phyloP scores from a whole-genome alignment of 2,888 invertebrate species.

The Amphipoea oculea region DNA sequence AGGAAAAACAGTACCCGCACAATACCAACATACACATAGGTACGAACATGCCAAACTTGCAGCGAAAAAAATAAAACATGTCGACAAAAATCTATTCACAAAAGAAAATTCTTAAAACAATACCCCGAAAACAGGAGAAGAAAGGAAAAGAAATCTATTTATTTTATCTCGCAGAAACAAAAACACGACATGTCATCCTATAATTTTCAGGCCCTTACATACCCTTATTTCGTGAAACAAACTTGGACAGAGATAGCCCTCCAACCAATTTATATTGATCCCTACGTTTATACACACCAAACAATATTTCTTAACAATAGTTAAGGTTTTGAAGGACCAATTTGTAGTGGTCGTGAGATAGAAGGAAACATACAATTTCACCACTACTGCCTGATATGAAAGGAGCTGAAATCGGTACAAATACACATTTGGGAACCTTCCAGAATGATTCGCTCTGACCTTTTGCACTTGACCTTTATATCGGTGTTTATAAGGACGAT shows the following conservation, averaged over 20 bases:
- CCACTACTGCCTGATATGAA: constrained; percentile 50
- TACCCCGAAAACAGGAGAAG: constrained; percentile 42
- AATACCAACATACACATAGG: neutral
- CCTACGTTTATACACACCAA: constrained; percentile 2
- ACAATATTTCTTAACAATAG: constrained; percentile 11
- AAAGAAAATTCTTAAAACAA: constrained; percentile 49
- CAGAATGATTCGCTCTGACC: constrained; percentile 36
- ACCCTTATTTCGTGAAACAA: constrained; percentile 58
- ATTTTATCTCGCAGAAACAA: constrained; percentile 62
- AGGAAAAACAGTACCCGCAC: neutral
- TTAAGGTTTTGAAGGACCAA: constrained; percentile 23
- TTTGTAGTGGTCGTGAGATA: constrained; percentile 28
- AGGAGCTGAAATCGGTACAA: constrained; percentile 51
- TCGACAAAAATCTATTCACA: constrained; percentile 15
- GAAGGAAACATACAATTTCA: constrained; percentile 50
- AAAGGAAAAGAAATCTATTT: constrained; percentile 51
- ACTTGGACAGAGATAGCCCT: constrained; percentile 59
- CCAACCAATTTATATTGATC: constrained; percentile 46
- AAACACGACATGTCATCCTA: constrained; percentile 64
- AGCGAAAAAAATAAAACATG: constrained; percentile 1
- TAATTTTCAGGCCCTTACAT: constrained; percentile 64
- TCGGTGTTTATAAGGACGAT: constrained; percentile 15
- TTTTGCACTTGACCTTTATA: constrained; percentile 38
- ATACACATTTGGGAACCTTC: constrained; percentile 57
- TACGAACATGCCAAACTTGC: neutral